A percentile compares a stretch with the other conserved stretches of the same genome.
These are phyloP conservation scores for Argopecten irradians DNA, from an alignment of 1,140 invertebrate genomes.

Conservation along the genomic window DNA sequence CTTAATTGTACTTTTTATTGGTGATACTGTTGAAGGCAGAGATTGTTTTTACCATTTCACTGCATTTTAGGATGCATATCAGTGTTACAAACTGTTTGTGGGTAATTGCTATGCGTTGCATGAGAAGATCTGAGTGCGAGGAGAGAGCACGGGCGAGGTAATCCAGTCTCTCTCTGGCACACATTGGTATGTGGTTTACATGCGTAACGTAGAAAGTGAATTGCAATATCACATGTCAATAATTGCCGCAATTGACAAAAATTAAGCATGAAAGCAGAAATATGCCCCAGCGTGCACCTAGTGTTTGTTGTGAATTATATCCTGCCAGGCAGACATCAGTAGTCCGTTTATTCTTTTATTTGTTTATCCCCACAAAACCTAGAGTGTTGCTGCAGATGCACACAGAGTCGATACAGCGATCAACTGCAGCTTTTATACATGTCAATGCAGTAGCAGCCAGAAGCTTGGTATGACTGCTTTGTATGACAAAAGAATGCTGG, in stretches of 20 bases:
- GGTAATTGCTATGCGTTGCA: neutral
- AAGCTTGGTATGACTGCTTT: neutral
- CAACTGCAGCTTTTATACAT: neutral
- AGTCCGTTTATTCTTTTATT: slow-evolving; percentile 16
- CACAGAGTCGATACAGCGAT: neutral
- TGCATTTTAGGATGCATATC: neutral
- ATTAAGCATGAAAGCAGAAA: slow-evolving; percentile 10
- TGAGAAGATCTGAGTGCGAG: neutral
- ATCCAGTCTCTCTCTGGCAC: neutral
- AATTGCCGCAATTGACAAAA: neutral
- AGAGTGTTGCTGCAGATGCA: neutral
- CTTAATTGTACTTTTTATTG: neutral
- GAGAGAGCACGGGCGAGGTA: neutral
- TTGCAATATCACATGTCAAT: neutral
- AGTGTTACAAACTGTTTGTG: neutral
- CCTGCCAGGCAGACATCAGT: neutral
- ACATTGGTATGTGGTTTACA: neutral
- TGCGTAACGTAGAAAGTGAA: neutral
- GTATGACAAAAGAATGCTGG: neutral
- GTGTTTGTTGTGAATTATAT: slow-evolving; percentile 11
- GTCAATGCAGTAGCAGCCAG: neutral
- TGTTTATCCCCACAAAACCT: neutral
- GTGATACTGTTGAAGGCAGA: neutral
- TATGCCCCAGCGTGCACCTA: slow-evolving; percentile 12
- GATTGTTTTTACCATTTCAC: neutral